These are phyloP conservation scores for Pharmacophagus antenor DNA, from an alignment of 2,888 invertebrate species.

Conservation along the genomic window DNA sequence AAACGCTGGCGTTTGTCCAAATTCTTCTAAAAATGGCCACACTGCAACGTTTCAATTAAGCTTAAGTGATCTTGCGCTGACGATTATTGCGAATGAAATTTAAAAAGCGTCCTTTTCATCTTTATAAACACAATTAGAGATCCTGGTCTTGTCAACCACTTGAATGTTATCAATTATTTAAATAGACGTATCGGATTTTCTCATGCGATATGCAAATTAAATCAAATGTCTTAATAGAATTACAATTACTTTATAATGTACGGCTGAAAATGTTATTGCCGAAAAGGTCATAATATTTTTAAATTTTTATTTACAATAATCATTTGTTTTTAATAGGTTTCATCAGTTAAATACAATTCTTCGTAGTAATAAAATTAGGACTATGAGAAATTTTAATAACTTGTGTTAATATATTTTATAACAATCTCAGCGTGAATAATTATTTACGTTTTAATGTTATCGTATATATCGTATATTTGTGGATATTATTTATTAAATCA, in stretches of 20 bases:
- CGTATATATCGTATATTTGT: background rate
- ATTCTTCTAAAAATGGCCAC: conserved; percentile 68
- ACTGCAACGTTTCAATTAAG: conserved; percentile 66
- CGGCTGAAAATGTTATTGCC: background rate
- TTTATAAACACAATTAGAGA: background rate
- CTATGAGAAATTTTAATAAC: too few species aligned
- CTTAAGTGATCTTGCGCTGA: conserved; percentile 39
- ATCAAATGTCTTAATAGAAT: background rate
- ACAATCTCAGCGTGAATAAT: background rate
- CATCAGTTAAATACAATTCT: background rate
- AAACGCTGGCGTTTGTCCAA: conserved; percentile 65
- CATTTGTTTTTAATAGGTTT: background rate
- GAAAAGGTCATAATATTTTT: background rate
- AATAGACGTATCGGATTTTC: conserved; percentile 34
- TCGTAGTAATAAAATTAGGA: background rate
- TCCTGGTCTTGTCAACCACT: conserved; percentile 30
- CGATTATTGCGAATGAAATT: conserved; percentile 41
- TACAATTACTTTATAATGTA: background rate
- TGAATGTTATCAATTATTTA: too few species aligned
- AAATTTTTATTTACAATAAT: background rate
- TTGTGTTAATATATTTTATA: too few species aligned
- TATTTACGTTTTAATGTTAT: background rate
- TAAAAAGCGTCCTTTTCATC: conserved; percentile 35
- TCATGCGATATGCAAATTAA: conserved; percentile 12
- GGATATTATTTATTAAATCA: too few species aligned